phyloP scores from a whole-genome alignment of 2,797 vertebrate genomes.

The Falco novaeseelandiae region DNA sequence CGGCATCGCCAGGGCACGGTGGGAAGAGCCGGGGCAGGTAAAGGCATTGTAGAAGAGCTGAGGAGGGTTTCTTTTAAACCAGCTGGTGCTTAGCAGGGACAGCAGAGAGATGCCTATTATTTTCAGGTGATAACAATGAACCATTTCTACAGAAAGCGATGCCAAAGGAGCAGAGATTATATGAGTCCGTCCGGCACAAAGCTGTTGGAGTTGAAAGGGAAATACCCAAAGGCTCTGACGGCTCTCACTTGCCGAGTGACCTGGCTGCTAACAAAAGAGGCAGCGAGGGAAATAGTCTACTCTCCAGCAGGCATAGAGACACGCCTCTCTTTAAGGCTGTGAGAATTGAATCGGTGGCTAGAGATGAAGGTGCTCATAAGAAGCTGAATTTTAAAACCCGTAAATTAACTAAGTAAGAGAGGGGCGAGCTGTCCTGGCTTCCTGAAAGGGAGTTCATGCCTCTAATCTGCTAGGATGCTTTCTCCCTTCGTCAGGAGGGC shows the following conservation, averaged over 20 bases:
- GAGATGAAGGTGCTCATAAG: slow-evolving; percentile 29
- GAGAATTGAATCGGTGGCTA: neutral
- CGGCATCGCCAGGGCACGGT: neutral
- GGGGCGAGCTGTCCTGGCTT: neutral
- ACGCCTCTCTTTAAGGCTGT: neutral
- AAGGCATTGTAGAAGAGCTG: neutral
- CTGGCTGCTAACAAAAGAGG: slow-evolving; percentile 37
- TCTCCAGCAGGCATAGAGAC: neutral
- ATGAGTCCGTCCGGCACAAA: neutral
- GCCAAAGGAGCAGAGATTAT: neutral
- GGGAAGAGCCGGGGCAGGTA: slow-evolving; percentile 1
- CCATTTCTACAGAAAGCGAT: neutral
- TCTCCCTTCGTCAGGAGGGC: neutral
- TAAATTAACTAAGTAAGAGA: slow-evolving; percentile 25
- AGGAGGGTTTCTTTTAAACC: neutral
- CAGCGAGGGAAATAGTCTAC: neutral
- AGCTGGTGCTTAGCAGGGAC: neutral
- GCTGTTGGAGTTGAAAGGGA: slow-evolving; percentile 36
- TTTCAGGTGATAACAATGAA: slow-evolving; percentile 31
- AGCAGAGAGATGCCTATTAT: neutral
- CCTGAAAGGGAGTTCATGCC: slow-evolving; percentile 19
- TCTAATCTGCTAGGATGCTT: slow-evolving; percentile 39
- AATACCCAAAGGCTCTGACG: slow-evolving; percentile 37
- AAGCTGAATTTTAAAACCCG: slow-evolving; percentile 12
- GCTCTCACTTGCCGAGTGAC: slow-evolving; percentile 2